Evolutionary conservation across 53 echinoderm and acorn worm species (phyloP), one percentile per base, ranked within the genome.

Genomic region (Crossaster papposus): DNA sequence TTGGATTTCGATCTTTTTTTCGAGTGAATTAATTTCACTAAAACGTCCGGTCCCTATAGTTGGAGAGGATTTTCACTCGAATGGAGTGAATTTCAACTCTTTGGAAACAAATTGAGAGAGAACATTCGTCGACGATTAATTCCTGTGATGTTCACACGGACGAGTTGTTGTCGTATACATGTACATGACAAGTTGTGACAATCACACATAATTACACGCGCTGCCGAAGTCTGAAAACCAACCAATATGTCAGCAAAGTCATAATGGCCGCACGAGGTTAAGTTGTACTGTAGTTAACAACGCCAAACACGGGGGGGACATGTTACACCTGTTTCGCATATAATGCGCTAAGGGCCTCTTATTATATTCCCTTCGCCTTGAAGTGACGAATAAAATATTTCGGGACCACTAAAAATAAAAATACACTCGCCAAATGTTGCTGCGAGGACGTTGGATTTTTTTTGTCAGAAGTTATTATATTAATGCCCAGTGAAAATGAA

Each of bases 311-410:
- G 44, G 68, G n/a, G n/a, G n/a, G n/a, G 68, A 32, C 32, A 63
- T 65, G 15, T 50, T 54, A 85, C 85, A 85, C 85, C 85, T 85
- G 85, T 85, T 85, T 51, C 52, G 14, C 32, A 68, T 34, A 63
- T 64, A 54, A 81, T 36, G 58, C 44, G 44, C 2, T 17, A 70
- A 15, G 54, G 23, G 52, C 23, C 73, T 85, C 72, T 18, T 74
- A 24, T 54, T 58, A 44, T 44, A 44, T 44, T 44, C 24, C 51
- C 22, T 31, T 85, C 54, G 32, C 85, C 85, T 85, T 85, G 85
- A 74, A 85, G 72, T 73, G 74, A 85, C 85, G 73, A 74, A 72
- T 85, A 52, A n/a, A 85, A 85, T 85, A 85, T 85, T 85, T 85
- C 85, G 15, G 51, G 50, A 71, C 68, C 29, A 70, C 83, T 71